Conservation (phyloP, 1,140 invertebrate species). For the Phortica variegata region DNA sequence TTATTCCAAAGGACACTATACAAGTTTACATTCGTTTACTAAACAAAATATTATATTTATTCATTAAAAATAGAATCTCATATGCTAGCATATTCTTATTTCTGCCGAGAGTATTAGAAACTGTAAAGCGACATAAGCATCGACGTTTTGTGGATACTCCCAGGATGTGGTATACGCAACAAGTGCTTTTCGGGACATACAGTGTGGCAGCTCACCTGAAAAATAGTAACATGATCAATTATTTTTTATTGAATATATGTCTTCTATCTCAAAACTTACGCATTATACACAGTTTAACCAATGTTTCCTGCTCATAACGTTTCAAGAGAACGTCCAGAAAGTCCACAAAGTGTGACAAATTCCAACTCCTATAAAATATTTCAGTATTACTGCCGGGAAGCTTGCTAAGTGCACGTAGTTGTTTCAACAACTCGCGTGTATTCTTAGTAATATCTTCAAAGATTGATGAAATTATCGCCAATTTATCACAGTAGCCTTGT, state of each 20-base stretch:
- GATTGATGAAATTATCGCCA: conserved; percentile 39
- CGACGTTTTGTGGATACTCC: conserved; percentile 44
- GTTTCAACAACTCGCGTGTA: conserved; percentile 25
- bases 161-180: conserved; percentile 34
- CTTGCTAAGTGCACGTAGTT: conserved; percentile 27
- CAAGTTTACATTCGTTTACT: conserved; percentile 1
- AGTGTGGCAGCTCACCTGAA: conserved; percentile 42
- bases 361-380: conserved; percentile 39
- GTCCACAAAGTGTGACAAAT: conserved; percentile 31
- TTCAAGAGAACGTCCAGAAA: conserved; percentile 29
- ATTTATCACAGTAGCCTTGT: conserved; percentile 27
- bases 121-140: conserved; percentile 28
- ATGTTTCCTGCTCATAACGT: conserved; percentile 32
- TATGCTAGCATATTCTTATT: conserved; percentile 9
- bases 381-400: conserved; percentile 20
- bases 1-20: background rate
- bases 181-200: conserved; percentile 24
- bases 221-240: background rate
- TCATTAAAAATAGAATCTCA: background rate
- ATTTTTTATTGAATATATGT: background rate
- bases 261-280: conserved; percentile 15
- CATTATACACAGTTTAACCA: conserved; percentile 33
- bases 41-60: background rate
- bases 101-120: conserved; percentile 41
- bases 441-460: conserved; percentile 41